Evolutionary conservation across 1,140 invertebrate genomes (phyloP), one percentile per base, ranked within the genome.

Genomic region (Chironomus striatipennis): DNA sequence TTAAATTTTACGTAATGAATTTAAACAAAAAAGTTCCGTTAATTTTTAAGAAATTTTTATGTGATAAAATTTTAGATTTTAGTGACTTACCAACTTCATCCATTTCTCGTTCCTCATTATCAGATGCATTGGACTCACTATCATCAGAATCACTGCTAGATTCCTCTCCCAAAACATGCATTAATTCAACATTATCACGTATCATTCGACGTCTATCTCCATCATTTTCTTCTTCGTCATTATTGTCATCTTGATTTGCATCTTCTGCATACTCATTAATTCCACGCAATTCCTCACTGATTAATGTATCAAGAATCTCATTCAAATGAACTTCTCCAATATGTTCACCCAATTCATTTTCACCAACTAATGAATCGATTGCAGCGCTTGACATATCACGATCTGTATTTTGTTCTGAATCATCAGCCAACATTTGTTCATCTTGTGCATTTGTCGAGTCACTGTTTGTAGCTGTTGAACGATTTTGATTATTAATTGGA

Each of bases 161-260:
- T 15, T 76, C 75, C 18, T 70, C 65, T 1, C 18, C 24, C 5
- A 34, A 17, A 70, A 70, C 65, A 12, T 70, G n/a, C 65, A 70
- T 70, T 21, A 70, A 12, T 5, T 70, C 65, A 10, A 70, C 65
- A 20, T 70, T 70, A 20, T 70, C 65, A 9, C 65, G 65, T 1
- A 70, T 18, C 65, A 70, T 70, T 3, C 65, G 65, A 20, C 18
- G 65, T 20, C 72, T 73, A 21, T 76, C 78, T 79, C 81, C 81
- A 74, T 86, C 86, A 34, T 87, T 85, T 64, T 85, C 85, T 76
- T 87, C 87, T 20, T 87, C 87, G 20, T 87, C 86, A 67, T 87
- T 86, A 73, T 85, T 86, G n/a, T 88, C 86, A 34, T 86, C 85
- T 74, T 86, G 85, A 74, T 86, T 85, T n/a, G 85, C 85, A 74